A percentile compares a stretch with the other conserved stretches of the same genome.
phyloP scores from a whole-genome alignment of 2,113 vertebrate genomes.

The Hyla sarda region DNA sequence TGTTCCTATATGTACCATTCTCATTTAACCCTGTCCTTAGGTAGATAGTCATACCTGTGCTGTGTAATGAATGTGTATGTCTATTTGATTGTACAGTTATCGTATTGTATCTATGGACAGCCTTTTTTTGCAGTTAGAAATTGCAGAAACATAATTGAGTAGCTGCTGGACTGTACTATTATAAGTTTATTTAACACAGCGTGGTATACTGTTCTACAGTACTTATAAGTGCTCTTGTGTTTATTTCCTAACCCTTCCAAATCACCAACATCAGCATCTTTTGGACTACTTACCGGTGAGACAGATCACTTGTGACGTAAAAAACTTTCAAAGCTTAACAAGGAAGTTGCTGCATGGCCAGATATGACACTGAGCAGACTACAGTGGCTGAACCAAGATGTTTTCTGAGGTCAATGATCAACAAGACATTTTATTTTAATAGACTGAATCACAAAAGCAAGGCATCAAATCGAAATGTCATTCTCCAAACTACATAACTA shows the following conservation, averaged over 20 bases:
- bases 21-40: not conserved
- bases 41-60: not conserved
- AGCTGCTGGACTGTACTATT: not conserved
- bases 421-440: not conserved
- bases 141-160: not conserved
- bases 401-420: not conserved
- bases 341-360: not conserved
- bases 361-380: not conserved
- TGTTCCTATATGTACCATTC: not conserved
- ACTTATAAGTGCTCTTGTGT: constrained; percentile 31
- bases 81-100: not conserved
- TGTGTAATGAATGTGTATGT: not conserved
- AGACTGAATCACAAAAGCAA: not conserved
- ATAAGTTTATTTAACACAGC: not conserved
- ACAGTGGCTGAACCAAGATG: not conserved
- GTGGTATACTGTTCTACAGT: not conserved
- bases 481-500: not conserved
- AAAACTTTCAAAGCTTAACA: not conserved
- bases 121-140: not conserved
- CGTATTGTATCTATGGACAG: not conserved
- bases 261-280: not conserved
- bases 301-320: not conserved
- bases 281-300: not conserved
- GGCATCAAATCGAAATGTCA: not conserved
- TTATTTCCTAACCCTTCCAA: not conserved